Evolutionary conservation across 2,113 vertebrate genomes (phyloP).

Genomic region (Corythoichthys intestinalis): DNA sequence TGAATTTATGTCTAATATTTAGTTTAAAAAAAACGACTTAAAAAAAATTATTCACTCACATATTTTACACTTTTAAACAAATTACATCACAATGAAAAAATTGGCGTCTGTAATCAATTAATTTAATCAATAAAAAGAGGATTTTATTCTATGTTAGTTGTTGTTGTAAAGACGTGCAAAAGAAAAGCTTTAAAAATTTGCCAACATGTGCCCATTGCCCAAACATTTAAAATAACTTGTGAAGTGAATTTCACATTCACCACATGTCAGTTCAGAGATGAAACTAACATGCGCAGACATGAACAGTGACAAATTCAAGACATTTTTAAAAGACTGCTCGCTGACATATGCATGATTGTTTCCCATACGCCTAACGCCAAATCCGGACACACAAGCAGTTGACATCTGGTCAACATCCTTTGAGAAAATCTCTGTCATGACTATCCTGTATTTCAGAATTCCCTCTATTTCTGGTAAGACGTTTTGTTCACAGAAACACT

Average conservation of each 20-base stretch:
- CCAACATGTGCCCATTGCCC: not conserved
- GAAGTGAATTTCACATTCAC: conserved; percentile 33
- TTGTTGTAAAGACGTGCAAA: not conserved
- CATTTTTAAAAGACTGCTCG: conserved; percentile 43
- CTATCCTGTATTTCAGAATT: conserved; percentile 59
- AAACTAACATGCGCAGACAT: conserved; percentile 56
- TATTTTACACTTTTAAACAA: too few relatives aligned
- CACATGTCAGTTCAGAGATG: conserved; percentile 33
- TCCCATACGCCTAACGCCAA: conserved; percentile 47
- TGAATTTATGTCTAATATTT: too few relatives aligned
- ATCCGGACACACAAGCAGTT: conserved; percentile 58
- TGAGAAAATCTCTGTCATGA: conserved; percentile 54
- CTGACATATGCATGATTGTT: conserved; percentile 48
- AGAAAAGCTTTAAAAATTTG: not conserved
- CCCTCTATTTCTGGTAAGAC: conserved; percentile 50
- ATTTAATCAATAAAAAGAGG: not conserved
- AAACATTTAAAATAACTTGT: conserved; percentile 5
- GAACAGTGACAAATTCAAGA: conserved; percentile 51
- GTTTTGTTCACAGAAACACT: conserved; percentile 39
- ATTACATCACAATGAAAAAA: too few relatives aligned
- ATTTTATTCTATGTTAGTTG: not conserved
- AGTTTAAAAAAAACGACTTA: too few relatives aligned
- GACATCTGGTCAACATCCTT: conserved; percentile 61
- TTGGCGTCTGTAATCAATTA: not conserved
- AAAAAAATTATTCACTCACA: too few relatives aligned